Percentiles rank a stretch among this genome's conserved stretches.
Evolutionary conservation across 2,797 vertebrate genomes (phyloP).

Genomic region (Semaprochilodus insignis): DNA sequence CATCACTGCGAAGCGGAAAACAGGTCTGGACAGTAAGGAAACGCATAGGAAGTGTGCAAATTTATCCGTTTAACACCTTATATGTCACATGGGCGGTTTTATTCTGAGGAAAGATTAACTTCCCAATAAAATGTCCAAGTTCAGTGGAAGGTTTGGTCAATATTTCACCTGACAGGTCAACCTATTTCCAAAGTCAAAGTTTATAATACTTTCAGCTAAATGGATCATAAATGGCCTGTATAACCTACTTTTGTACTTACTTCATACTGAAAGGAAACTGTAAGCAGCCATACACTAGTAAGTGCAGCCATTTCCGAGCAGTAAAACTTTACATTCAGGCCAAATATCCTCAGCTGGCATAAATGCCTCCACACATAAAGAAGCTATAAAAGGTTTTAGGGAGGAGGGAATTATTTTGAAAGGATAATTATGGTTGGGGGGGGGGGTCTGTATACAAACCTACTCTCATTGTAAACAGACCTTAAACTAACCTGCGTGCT

Average conservation of each 20-base stretch:
- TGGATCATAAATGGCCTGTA: neutral
- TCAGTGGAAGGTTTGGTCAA: slow-evolving; percentile 29
- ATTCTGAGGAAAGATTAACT: no score
- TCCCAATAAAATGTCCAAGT: slow-evolving; percentile 14
- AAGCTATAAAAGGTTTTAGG: neutral
- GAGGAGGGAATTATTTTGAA: neutral
- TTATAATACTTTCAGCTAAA: neutral
- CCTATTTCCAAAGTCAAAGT: neutral
- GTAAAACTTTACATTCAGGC: neutral
- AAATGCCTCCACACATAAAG: neutral
- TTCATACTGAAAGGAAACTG: neutral
- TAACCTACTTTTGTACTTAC: neutral
- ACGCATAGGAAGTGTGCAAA: neutral
- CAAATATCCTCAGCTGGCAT: neutral
- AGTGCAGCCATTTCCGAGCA: neutral
- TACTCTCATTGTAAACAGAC: neutral
- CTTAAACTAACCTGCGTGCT: neutral
- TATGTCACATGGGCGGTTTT: neutral
- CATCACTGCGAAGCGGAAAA: neutral
- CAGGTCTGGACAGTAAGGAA: neutral
- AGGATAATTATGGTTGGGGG: neutral
- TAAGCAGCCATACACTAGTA: neutral
- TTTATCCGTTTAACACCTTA: neutral
- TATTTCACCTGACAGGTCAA: slow-evolving; percentile 43
- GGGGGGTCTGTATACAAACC: neutral